These are phyloP conservation scores for Ceraclea dissimilis DNA, from an alignment of 2,888 invertebrate species.

Conservation along the genomic window DNA sequence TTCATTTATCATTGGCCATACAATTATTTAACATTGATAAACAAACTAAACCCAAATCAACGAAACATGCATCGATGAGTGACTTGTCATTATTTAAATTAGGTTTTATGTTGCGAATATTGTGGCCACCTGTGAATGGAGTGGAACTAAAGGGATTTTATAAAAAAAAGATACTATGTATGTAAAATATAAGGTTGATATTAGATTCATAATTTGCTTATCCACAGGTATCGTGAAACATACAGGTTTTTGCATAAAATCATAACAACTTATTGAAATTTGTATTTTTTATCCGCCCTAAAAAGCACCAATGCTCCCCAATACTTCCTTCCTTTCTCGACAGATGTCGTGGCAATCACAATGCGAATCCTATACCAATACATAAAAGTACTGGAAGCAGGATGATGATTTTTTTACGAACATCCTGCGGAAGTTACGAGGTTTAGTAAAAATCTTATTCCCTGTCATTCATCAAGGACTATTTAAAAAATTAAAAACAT, in stretches of 20 bases:
- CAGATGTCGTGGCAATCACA: slow-evolving; percentile 6
- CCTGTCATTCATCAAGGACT: slow-evolving; percentile 8
- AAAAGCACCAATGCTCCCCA: neutral
- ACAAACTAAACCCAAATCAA: too few species aligned
- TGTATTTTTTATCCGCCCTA: neutral
- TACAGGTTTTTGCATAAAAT: neutral
- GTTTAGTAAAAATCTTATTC: slow-evolving; percentile 22
- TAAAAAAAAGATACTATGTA: too few species aligned
- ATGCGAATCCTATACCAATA: neutral
- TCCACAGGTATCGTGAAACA: neutral
- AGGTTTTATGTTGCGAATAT: too few species aligned
- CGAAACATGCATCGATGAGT: too few species aligned
- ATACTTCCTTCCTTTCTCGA: neutral
- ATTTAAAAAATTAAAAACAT: slow-evolving; percentile 11
- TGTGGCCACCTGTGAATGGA: too few species aligned
- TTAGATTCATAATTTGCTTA: too few species aligned
- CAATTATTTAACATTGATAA: too few species aligned
- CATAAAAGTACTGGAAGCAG: slow-evolving; percentile 15
- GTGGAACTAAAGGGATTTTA: too few species aligned
- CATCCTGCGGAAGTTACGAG: slow-evolving; percentile 25
- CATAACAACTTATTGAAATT: neutral
- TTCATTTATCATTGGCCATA: too few species aligned
- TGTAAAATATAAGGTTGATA: too few species aligned
- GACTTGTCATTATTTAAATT: too few species aligned
- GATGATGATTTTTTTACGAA: slow-evolving; percentile 19